These are phyloP conservation scores for Leguminivora glycinivorella DNA, from an alignment of 1,140 invertebrate genomes.

Conservation along the genomic window DNA sequence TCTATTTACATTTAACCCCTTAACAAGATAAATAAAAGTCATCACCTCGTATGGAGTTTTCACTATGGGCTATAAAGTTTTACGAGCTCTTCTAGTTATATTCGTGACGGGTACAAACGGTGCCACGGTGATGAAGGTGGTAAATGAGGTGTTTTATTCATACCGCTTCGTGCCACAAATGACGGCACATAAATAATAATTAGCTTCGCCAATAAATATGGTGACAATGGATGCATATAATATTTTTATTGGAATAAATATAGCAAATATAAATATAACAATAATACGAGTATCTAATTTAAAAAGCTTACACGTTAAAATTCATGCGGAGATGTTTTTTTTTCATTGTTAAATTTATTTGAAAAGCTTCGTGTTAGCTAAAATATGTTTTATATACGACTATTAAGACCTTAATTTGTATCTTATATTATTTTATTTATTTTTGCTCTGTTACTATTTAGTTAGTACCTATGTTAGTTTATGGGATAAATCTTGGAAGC, in stretches of 20 bases:
- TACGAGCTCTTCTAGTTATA: slow-evolving; percentile 46
- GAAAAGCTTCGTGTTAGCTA: too few species aligned
- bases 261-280: too few species aligned
- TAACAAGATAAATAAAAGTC: slow-evolving; percentile 40
- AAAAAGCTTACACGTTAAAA: too few species aligned
- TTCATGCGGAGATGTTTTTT: too few species aligned
- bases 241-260: neutral
- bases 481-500: too few species aligned
- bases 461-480: too few species aligned
- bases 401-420: too few species aligned
- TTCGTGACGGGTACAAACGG: slow-evolving; percentile 37
- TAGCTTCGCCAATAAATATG: neutral
- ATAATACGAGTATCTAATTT: too few species aligned
- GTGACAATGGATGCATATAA: neutral
- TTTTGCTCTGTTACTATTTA: too few species aligned
- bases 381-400: too few species aligned
- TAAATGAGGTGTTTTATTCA: slow-evolving; percentile 35
- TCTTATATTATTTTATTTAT: too few species aligned
- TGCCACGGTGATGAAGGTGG: slow-evolving; percentile 32
- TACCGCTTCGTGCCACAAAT: slow-evolving; percentile 36
- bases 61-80: slow-evolving; percentile 47
- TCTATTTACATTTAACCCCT: neutral
- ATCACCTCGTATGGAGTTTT: slow-evolving; percentile 42
- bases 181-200: slow-evolving; percentile 20
- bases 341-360: too few species aligned